Percentiles rank a stretch among this genome's conserved stretches.
Conservation (phyloP, 2,113 vertebrate species). For the Tupaia tana region DNA sequence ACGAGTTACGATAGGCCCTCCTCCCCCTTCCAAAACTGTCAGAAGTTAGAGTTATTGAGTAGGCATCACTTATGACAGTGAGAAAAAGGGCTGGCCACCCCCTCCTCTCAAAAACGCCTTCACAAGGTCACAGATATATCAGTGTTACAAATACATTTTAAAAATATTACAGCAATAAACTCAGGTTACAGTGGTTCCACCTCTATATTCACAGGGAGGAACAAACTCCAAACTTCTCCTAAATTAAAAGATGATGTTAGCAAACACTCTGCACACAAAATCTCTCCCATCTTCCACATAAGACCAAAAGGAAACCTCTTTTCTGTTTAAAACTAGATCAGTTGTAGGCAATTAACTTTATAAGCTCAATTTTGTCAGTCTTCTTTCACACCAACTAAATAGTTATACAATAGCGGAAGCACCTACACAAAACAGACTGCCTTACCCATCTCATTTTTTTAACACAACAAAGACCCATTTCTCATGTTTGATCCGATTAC, state of each 20-base stretch:
- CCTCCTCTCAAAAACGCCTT: conserved; percentile 1
- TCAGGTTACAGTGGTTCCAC: not conserved
- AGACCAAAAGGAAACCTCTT: not conserved
- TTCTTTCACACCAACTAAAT: conserved; percentile 55
- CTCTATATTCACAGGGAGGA: conserved; percentile 58
- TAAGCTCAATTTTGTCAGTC: conserved; percentile 60
- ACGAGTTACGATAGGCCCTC: conserved; percentile 2
- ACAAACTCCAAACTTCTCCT: conserved; percentile 53
- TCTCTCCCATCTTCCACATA: not conserved
- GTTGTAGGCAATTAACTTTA: conserved; percentile 41
- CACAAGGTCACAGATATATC: conserved; percentile 55
- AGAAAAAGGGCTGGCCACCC: conserved; percentile 1
- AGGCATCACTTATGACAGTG: not conserved
- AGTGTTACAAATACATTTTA: conserved; percentile 25
- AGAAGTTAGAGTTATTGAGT: not conserved
- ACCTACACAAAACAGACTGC: conserved; percentile 67
- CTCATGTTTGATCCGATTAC: conserved; percentile 83
- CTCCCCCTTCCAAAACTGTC: not conserved
- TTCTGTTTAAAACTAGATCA: conserved; percentile 39
- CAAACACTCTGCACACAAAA: not conserved
- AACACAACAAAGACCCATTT: conserved; percentile 83
- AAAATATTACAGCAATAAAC: conserved; percentile 58
- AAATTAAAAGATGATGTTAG: conserved; percentile 11
- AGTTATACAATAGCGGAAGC: conserved; percentile 31
- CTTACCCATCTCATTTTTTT: conserved; percentile 73